A percentile compares a stretch with the other conserved stretches of the same genome.
Conservation (phyloP, 2,888 invertebrate species). For the Temnothorax ravouxi region DNA sequence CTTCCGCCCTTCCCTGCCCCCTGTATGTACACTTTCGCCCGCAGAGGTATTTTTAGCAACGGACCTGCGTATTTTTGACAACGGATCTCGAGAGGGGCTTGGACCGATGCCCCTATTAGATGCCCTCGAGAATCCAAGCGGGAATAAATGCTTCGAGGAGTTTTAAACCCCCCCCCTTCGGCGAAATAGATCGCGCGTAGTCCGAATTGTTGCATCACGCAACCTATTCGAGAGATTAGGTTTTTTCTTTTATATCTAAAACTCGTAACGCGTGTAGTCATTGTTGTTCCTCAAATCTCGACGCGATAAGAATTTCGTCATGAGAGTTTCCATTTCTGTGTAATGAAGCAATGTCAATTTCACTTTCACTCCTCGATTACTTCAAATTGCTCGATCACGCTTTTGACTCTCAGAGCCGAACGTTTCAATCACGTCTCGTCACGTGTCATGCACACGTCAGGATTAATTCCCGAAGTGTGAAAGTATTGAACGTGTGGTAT, state of each 20-base stretch:
- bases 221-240: neutral
- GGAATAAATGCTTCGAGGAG: conserved; percentile 7
- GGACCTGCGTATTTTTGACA: conserved; percentile 49
- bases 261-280: neutral
- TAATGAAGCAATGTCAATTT: neutral
- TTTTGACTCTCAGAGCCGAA: neutral
- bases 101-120: conserved; percentile 44
- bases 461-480: neutral
- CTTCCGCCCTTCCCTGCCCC: neutral
- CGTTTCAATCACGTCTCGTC: conserved; percentile 8
- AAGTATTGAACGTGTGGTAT: neutral
- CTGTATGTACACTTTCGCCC: conserved; percentile 21
- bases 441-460: neutral
- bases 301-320: conserved; percentile 2
- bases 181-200: neutral
- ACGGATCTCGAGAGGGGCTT: conserved; percentile 13
- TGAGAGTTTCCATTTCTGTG: neutral
- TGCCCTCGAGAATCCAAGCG: conserved; percentile 8
- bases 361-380: neutral
- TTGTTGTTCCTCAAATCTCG: neutral
- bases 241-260: neutral
- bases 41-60: conserved; percentile 38
- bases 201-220: neutral
- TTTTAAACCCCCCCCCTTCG: neutral
- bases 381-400: neutral